Evolutionary conservation across 2,797 vertebrate genomes (phyloP).

Genomic region (Falco novaeseelandiae): DNA sequence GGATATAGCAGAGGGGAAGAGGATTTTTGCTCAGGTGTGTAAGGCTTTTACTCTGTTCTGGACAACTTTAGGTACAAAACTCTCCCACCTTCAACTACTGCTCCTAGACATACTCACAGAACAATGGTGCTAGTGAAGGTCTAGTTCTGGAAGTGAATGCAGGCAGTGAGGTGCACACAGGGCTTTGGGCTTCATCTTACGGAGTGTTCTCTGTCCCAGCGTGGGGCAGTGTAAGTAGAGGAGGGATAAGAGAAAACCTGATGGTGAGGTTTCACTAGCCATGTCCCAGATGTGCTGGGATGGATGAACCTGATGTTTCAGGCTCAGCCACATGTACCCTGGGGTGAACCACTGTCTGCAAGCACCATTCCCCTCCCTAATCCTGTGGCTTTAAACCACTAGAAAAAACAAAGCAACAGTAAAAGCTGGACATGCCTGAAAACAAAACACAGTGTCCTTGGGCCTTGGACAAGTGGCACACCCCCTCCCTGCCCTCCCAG

Average conservation of each 20-base stretch:
- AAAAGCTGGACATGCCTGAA: background rate
- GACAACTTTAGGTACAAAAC: background rate
- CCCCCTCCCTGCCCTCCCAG: background rate
- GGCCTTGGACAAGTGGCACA: background rate
- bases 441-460: constrained; percentile 3
- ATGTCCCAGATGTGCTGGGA: background rate
- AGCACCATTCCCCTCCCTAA: background rate
- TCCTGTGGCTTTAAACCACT: background rate
- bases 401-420: background rate
- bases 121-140: background rate
- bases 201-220: background rate
- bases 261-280: background rate
- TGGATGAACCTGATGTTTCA: background rate
- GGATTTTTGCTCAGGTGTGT: background rate
- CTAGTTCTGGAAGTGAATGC: background rate
- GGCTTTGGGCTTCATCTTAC: background rate
- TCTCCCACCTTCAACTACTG: background rate
- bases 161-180: background rate
- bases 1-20: background rate
- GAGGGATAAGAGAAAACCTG: background rate
- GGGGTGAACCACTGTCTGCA: accelerated
- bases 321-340: background rate
- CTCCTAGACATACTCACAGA: background rate
- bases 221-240: background rate
- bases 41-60: background rate